A percentile compares a stretch with the other conserved stretches of the same genome.
phyloP scores from a whole-genome alignment of 2,113 vertebrate species.

The Pomatostomus ruficeps region DNA sequence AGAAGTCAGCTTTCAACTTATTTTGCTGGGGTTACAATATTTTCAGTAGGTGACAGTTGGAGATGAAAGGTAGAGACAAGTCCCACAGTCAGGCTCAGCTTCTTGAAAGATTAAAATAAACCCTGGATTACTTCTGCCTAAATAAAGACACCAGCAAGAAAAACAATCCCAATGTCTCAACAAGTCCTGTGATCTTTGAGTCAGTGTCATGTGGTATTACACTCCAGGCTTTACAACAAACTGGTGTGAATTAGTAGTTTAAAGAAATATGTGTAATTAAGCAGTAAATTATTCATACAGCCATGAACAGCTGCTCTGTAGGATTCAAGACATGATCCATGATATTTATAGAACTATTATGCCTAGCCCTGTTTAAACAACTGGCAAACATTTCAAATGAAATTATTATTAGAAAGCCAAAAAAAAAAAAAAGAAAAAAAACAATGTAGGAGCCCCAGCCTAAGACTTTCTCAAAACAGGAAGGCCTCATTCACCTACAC shows the following conservation, averaged over 20 bases:
- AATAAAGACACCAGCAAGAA: not conserved
- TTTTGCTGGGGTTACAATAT: not conserved
- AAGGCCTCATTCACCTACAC: not conserved
- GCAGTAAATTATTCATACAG: conserved; percentile 36
- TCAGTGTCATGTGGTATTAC: not conserved
- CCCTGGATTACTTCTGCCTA: not conserved
- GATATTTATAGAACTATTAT: conserved; percentile 52
- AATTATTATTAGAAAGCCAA: not conserved
- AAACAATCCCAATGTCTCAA: not conserved
- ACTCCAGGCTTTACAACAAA: not conserved
- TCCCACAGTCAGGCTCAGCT: not conserved
- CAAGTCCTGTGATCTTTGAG: not conserved
- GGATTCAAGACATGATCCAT: conserved; percentile 33
- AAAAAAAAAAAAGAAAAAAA: not conserved
- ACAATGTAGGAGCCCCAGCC: not conserved
- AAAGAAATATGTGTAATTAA: not conserved
- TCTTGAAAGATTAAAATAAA: not conserved
- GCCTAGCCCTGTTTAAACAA: not conserved
- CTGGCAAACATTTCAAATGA: conserved; percentile 13
- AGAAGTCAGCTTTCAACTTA: not conserved
- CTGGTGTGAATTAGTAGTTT: not conserved
- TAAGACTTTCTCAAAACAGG: not conserved
- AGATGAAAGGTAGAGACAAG: not conserved
- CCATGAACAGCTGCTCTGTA: conserved; percentile 42
- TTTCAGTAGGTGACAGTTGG: not conserved